Conservation (phyloP, 2,797 vertebrate species). For the Lagocephalus sceleratus region DNA sequence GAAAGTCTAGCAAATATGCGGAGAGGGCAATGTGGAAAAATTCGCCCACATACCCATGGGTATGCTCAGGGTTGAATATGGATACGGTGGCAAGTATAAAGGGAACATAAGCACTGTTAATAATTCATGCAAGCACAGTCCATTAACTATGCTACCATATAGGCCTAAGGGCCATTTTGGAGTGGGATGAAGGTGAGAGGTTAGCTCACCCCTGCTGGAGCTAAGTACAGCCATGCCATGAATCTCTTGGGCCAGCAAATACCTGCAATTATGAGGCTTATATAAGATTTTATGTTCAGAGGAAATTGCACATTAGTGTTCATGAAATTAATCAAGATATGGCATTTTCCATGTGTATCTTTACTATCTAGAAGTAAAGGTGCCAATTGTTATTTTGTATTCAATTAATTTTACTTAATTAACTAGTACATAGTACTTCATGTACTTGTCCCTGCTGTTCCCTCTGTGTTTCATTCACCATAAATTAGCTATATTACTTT, state of each 20-base stretch:
- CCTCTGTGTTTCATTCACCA: neutral
- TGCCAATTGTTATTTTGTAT: neutral
- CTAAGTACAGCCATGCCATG: conserved; percentile 53
- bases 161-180: conserved; percentile 57
- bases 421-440: too few relatives aligned
- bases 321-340: too few relatives aligned
- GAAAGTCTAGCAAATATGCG: conserved; percentile 31
- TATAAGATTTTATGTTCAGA: too few relatives aligned
- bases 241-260: conserved; percentile 42
- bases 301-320: too few relatives aligned
- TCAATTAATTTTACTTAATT: too few relatives aligned
- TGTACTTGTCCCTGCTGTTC: neutral
- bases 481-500: conserved; percentile 12
- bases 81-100: conserved; percentile 65
- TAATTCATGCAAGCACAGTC: conserved; percentile 70
- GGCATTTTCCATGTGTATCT: too few relatives aligned
- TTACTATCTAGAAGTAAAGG: neutral
- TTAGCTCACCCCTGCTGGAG: conserved; percentile 52
- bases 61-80: conserved; percentile 60
- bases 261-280: conserved; percentile 39
- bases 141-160: conserved; percentile 64
- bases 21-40: conserved; percentile 53
- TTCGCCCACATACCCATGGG: conserved; percentile 55
- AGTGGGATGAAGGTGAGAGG: conserved; percentile 53
- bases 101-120: conserved; percentile 68